Conservation (phyloP, 1,140 invertebrate genomes). For the Triops longicaudatus region DNA sequence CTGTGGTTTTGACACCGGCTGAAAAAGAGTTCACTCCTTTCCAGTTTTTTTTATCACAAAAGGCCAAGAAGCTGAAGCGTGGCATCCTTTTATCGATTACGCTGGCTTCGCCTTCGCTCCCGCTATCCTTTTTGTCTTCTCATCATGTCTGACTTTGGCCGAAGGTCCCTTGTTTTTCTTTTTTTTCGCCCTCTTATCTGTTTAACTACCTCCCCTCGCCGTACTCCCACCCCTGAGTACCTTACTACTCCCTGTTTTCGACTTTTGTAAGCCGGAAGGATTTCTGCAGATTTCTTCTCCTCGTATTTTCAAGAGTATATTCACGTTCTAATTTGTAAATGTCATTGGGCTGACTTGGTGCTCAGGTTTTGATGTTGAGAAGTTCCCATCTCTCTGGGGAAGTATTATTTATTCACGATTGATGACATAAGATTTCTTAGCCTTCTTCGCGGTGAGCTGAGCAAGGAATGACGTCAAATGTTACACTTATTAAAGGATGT, state of each 20-base stretch:
- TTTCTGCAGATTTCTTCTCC: not conserved
- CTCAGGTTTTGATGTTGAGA: not conserved
- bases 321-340: conserved; percentile 7
- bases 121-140: not conserved
- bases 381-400: not conserved
- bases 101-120: not conserved
- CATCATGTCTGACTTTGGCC: not conserved
- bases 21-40: not conserved
- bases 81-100: not conserved
- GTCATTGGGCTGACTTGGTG: not conserved
- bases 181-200: not conserved
- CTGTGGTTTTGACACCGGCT: not conserved
- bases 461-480: too few species aligned
- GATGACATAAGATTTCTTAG: not conserved
- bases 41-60: not conserved
- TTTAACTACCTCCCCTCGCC: not conserved
- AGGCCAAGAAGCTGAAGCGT: conserved; percentile 11
- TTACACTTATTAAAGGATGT: too few species aligned
- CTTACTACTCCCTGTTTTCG: not conserved
- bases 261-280: not conserved
- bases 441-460: too few species aligned
- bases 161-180: not conserved
- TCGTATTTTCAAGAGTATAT: not conserved
- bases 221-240: not conserved
- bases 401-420: not conserved